These are phyloP conservation scores for Achroia grisella DNA, from an alignment of 1,140 invertebrate species.

Conservation along the genomic window DNA sequence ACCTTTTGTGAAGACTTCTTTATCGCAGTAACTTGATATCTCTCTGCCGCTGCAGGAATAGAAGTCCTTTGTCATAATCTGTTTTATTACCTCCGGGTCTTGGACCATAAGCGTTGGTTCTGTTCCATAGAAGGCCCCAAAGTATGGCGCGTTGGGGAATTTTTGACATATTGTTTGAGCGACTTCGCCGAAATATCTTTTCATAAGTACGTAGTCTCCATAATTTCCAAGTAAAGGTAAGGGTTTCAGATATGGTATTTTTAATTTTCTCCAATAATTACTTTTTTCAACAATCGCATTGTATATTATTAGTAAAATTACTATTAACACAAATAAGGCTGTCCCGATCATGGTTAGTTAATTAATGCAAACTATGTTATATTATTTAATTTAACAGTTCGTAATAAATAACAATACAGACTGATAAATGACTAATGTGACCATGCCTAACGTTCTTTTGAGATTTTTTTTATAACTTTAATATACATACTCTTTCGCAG, in stretches of 20 bases:
- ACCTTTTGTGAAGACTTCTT: slow-evolving; percentile 37
- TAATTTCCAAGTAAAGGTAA: slow-evolving; percentile 53
- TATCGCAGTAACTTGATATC: slow-evolving; percentile 36
- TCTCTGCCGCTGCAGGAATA: slow-evolving; percentile 68
- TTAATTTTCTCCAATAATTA: slow-evolving; percentile 51
- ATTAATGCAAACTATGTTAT: no score
- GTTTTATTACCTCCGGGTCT: slow-evolving; percentile 67
- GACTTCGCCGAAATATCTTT: slow-evolving; percentile 17
- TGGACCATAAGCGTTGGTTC: slow-evolving; percentile 57
- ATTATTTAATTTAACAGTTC: no score
- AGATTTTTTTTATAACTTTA: no score
- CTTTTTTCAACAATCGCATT: slow-evolving; percentile 12
- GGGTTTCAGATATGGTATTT: slow-evolving; percentile 44
- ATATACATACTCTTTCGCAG: no score
- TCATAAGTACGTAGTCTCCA: slow-evolving; percentile 33
- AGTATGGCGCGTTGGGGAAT: slow-evolving; percentile 40
- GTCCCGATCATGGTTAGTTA: no score
- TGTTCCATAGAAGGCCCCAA: slow-evolving; percentile 53
- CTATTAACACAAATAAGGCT: not conserved
- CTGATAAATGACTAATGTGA: no score
- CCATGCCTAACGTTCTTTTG: no score
- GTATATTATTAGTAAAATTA: not conserved
- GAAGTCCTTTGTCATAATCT: slow-evolving; percentile 68
- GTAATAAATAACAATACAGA: no score
- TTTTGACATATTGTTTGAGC: slow-evolving; percentile 27